Percentiles rank a stretch among this genome's conserved stretches.
phyloP scores from a whole-genome alignment of 2,888 invertebrate species.

The Yponomeuta evonymella region DNA sequence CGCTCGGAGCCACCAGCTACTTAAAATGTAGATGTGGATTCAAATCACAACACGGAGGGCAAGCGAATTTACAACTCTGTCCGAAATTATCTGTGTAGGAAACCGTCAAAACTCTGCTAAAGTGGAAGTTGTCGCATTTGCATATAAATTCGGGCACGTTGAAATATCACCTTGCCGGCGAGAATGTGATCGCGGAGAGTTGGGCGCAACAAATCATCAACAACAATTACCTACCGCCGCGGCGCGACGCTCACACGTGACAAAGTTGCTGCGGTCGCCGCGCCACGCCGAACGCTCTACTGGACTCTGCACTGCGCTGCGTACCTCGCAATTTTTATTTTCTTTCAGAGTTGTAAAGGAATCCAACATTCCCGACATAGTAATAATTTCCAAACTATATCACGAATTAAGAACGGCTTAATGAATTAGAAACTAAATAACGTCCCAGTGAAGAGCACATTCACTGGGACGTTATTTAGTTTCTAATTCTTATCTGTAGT shows the following conservation, averaged over 20 bases:
- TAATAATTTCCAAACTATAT: too few relatives aligned
- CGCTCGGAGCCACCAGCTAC: slow-evolving; percentile 33
- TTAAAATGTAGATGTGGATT: slow-evolving; percentile 51
- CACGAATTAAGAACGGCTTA: too few relatives aligned
- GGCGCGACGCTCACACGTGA: slow-evolving; percentile 30
- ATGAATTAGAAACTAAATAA: too few relatives aligned
- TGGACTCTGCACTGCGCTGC: slow-evolving; percentile 9
- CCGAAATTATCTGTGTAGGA: slow-evolving; percentile 62
- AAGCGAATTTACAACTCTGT: slow-evolving; percentile 56
- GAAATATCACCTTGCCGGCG: slow-evolving; percentile 59
- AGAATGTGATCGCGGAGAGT: neutral
- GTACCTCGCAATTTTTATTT: neutral
- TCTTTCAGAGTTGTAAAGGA: neutral
- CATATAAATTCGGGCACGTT: slow-evolving; percentile 63
- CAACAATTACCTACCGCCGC: slow-evolving; percentile 50
- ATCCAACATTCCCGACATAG: too few relatives aligned
- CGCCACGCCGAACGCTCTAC: slow-evolving; percentile 26
- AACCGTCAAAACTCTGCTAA: slow-evolving; percentile 41
- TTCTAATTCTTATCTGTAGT: too few relatives aligned
- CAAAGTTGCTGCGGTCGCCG: slow-evolving; percentile 33
- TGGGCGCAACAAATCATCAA: slow-evolving; percentile 51
- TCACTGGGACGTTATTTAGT: too few relatives aligned
- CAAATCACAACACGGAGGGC: slow-evolving; percentile 43
- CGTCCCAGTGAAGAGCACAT: too few relatives aligned
- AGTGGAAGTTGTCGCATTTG: slow-evolving; percentile 58